Conservation (phyloP, 2,797 vertebrate species). For the Cebuella pygmaea region DNA sequence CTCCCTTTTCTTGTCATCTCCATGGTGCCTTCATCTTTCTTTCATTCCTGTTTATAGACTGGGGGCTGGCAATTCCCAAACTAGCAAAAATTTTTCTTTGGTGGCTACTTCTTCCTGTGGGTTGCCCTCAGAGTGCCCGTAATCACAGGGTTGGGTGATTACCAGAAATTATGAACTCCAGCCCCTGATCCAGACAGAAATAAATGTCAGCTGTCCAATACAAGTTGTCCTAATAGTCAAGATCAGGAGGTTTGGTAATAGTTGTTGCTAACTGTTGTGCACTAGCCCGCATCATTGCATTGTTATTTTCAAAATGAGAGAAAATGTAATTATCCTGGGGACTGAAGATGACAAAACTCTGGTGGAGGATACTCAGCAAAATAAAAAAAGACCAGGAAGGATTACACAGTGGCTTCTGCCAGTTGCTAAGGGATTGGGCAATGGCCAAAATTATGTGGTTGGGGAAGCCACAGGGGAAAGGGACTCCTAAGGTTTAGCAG, state of each 20-base stretch:
- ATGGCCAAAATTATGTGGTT: background rate
- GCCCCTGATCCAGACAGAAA: constrained; percentile 1
- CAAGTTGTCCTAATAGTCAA: constrained; percentile 43
- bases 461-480: background rate
- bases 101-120: constrained; percentile 53
- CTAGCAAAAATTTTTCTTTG: constrained; percentile 22
- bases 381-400: background rate
- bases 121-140: constrained; percentile 30
- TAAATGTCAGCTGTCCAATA: background rate
- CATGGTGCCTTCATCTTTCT: background rate
- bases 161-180: constrained; percentile 3
- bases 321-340: background rate
- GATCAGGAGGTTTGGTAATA: constrained; percentile 34
- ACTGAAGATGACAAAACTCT: background rate
- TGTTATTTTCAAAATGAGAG: background rate
- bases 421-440: background rate
- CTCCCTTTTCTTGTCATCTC: accelerated
- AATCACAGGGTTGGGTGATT: constrained; percentile 21
- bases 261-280: background rate
- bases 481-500: background rate
- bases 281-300: background rate
- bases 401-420: background rate
- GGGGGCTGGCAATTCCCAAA: background rate
- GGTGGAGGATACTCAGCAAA: background rate
- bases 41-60: background rate